phyloP scores from a whole-genome alignment of 1,140 invertebrate species.

The Listronotus bonariensis region DNA sequence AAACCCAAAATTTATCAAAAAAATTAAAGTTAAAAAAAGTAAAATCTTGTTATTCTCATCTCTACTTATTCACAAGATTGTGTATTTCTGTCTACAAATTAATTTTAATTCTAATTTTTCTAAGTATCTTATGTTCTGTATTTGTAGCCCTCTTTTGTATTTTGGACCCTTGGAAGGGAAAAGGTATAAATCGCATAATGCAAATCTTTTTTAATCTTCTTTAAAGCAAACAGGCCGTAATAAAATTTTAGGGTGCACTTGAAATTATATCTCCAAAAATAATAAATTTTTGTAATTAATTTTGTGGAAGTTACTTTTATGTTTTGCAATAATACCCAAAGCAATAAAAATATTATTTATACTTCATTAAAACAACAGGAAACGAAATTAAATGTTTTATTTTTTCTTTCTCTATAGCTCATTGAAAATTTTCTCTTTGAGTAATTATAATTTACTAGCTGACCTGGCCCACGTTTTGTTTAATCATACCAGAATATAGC shows the following conservation, averaged over 20 bases:
- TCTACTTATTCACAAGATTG: neutral
- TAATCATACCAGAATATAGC: too few species aligned
- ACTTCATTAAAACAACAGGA: too few species aligned
- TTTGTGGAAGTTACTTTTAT: constrained; percentile 1
- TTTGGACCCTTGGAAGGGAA: constrained; percentile 16
- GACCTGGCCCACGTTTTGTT: too few species aligned
- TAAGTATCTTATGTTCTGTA: constrained; percentile 30
- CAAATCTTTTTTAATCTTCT: constrained; percentile 34
- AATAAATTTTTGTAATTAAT: constrained; percentile 28
- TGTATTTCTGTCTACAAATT: constrained; percentile 23
- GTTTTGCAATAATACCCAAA: too few species aligned
- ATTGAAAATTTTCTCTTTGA: too few species aligned
- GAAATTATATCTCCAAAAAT: constrained; percentile 22
- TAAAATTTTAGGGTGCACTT: constrained; percentile 27
- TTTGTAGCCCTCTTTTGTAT: constrained; percentile 31
- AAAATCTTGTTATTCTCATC: constrained; percentile 7
- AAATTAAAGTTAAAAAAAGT: constrained; percentile 7
- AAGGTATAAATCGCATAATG: constrained; percentile 32
- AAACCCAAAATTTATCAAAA: too few species aligned
- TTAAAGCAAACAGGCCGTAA: constrained; percentile 31
- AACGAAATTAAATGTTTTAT: too few species aligned
- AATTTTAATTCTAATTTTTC: constrained; percentile 33
- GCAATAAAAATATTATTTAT: too few species aligned
- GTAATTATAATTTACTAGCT: too few species aligned
- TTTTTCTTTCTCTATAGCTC: too few species aligned